phyloP scores from a whole-genome alignment of 1,140 invertebrate genomes.

The Drosophila dunni region DNA sequence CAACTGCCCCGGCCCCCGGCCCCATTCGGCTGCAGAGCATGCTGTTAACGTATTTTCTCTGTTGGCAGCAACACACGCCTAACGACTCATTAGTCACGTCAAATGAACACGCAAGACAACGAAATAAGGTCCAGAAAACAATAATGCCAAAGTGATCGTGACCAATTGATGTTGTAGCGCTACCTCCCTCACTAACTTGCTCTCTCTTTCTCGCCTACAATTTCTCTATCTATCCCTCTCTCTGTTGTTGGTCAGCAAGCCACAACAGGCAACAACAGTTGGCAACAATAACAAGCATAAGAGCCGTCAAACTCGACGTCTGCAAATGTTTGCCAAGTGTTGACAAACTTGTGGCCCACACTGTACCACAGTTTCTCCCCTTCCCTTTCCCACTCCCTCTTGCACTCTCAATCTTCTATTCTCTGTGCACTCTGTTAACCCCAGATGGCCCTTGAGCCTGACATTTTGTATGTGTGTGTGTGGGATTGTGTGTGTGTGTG shows the following conservation, averaged over 20 bases:
- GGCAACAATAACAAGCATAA: conserved; percentile 42
- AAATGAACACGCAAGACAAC: conserved; percentile 70
- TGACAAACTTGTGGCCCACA: conserved; percentile 65
- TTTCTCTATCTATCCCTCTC: conserved; percentile 5
- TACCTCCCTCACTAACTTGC: conserved; percentile 2
- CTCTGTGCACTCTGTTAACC: conserved; percentile 10
- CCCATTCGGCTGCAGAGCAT: conserved; percentile 22
- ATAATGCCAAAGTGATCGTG: conserved; percentile 77
- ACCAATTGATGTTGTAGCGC: conserved; percentile 60
- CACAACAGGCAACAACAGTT: conserved; percentile 19
- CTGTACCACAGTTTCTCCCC: background rate
- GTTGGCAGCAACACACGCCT: conserved; percentile 48
- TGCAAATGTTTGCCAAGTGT: conserved; percentile 70
- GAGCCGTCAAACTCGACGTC: conserved; percentile 49
- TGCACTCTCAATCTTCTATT: background rate
- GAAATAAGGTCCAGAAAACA: conserved; percentile 57
- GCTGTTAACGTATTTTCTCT: conserved; percentile 35
- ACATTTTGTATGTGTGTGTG: conserved; percentile 36
- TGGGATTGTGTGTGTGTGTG: background rate
- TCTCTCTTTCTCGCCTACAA: conserved; percentile 11
- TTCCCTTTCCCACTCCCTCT: background rate
- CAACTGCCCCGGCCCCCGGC: background rate
- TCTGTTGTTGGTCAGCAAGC: conserved; percentile 26
- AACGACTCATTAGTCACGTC: conserved; percentile 80
- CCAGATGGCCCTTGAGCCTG: conserved; percentile 34